Conservation (phyloP, 2,797 vertebrate genomes). For the Enteromius viviparus region DNA sequence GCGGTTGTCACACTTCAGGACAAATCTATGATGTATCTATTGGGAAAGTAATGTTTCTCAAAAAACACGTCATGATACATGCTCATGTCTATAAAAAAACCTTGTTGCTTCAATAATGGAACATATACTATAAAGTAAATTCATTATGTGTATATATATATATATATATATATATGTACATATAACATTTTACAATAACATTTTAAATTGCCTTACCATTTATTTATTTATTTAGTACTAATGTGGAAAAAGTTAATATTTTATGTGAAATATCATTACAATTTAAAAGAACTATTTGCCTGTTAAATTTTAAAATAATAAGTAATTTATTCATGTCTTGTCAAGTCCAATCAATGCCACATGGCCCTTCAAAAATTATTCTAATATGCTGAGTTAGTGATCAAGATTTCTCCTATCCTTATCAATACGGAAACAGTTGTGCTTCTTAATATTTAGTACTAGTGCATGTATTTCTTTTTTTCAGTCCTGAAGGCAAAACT, state of each 20-base stretch:
- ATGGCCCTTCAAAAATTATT: background rate
- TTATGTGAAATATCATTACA: background rate
- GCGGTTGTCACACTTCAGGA: conserved; percentile 6
- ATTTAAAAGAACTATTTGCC: background rate
- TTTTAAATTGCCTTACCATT: background rate
- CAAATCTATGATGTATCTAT: background rate
- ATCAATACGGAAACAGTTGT: background rate
- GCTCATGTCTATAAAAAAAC: background rate
- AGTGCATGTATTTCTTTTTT: background rate
- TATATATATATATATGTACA: no score
- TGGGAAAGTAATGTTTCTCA: background rate
- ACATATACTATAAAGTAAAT: background rate
- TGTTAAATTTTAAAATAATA: background rate
- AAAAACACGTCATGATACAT: background rate
- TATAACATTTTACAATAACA: background rate
- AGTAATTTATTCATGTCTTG: background rate
- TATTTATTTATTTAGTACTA: background rate
- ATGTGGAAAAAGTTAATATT: background rate
- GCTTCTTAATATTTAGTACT: background rate
- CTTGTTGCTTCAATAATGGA: background rate
- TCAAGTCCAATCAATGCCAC: background rate
- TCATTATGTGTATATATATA: no score
- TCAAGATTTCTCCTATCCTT: background rate
- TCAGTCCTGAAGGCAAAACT: background rate
- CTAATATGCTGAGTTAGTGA: background rate